Evolutionary conservation across 30 jellyfish, hydroid and myxozoan species (phyloP), one percentile per base, ranked within the genome.

Genomic region (Nemopilema nomurai): DNA sequence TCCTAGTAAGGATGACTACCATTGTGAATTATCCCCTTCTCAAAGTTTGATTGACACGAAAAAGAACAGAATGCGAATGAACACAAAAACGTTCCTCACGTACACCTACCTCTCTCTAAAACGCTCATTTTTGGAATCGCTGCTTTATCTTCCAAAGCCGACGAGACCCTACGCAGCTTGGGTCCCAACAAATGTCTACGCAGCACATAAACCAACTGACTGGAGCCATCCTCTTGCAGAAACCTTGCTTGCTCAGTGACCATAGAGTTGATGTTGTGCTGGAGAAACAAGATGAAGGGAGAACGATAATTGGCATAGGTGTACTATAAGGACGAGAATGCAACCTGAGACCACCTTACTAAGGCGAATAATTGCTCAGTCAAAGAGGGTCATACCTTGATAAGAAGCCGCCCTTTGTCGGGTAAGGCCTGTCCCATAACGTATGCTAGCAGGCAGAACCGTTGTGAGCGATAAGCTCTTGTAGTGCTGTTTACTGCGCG

Each of bases 151-250:
- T 90, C 90, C 20, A 95, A 87, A 4, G 99, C 90, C 8, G 75
- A 53, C 66, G 27, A 65, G 7, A 95, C 72, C 51, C 65, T 83
- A 8, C 52, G 75, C 78, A 95, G 41, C 22, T 97, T 92, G 24
- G 92, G 81, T 8, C 99, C 97, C 9, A 71, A 51, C 67, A 91
- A 33, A 23, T 95, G 99, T 62, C 97, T 76, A 21, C 99, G 79
- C 8, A 95, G 86, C 32, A 90, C 99, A 57, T 53, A 85, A 23
- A 95, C 87, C 67, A 95, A 64, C 53, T 95, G 99, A 75, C 99
- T 89, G 1, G 99, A 95, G 53, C 86, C 89, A 25, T 95, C 99
- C 53, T 90, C 97, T 95, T 95, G 99, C 23, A 95, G 91, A 62
- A 88, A 95, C 33, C 77, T 67, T 0, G 97, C 94, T 57, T 21